These are phyloP conservation scores for Oscheius myriophilus DNA, from an alignment of 2,888 invertebrate species.

Conservation along the genomic window DNA sequence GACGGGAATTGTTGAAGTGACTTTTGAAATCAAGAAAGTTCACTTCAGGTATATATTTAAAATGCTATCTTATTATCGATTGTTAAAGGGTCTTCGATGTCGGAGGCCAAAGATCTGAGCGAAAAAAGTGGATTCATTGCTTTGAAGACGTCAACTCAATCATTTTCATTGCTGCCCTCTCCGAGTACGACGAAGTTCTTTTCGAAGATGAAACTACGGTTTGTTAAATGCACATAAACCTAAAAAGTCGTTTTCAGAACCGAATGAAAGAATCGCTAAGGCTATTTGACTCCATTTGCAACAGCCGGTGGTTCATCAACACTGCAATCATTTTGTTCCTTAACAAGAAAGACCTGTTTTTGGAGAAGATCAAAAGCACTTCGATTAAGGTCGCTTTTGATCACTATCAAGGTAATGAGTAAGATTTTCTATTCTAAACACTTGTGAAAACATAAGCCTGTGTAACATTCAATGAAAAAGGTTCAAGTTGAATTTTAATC, in stretches of 20 bases:
- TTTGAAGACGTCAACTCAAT: slow-evolving; percentile 75
- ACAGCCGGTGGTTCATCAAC: slow-evolving; percentile 68
- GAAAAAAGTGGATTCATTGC: slow-evolving; percentile 68
- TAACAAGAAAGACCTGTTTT: slow-evolving; percentile 68
- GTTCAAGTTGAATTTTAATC: too few relatives aligned
- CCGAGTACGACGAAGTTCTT: slow-evolving; percentile 80
- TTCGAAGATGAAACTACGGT: slow-evolving; percentile 99
- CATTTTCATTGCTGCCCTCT: slow-evolving; percentile 99
- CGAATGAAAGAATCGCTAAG: slow-evolving; percentile 69
- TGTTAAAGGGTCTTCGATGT: slow-evolving; percentile 68
- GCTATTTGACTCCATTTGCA: slow-evolving; percentile 69
- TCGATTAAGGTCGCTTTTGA: slow-evolving; percentile 61
- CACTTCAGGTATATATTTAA: slow-evolving; percentile 43
- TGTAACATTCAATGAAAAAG: too few relatives aligned
- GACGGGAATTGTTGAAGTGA: slow-evolving; percentile 57
- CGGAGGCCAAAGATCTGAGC: slow-evolving; percentile 61
- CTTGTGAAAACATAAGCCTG: too few relatives aligned
- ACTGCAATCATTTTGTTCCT: slow-evolving; percentile 68
- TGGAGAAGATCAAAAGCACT: slow-evolving; percentile 60
- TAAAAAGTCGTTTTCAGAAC: slow-evolving; percentile 57
- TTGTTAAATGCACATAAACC: slow-evolving; percentile 68
- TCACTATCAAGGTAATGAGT: slow-evolving; percentile 63
- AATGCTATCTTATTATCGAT: too few relatives aligned
- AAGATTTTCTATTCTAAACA: too few relatives aligned
- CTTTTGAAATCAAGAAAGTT: slow-evolving; percentile 53